Conservation (phyloP, 2,888 invertebrate species). For the Ditula angustiorana region DNA sequence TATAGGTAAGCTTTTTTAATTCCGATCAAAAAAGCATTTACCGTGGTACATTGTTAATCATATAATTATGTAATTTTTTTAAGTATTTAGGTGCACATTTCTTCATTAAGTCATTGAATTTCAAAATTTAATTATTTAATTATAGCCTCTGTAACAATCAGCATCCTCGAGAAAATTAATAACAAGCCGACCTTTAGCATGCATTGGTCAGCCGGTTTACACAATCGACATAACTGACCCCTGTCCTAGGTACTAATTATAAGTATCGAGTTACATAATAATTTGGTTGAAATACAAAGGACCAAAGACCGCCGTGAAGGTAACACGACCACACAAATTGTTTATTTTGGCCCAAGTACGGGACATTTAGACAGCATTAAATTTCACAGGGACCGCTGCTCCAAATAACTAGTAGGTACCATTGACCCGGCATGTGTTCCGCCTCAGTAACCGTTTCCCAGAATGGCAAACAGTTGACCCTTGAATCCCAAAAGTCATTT, state of each 20-base stretch:
- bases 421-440: conserved; percentile 44
- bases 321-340: conserved; percentile 51
- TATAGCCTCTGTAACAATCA: conserved; percentile 17
- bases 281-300: conserved; percentile 13
- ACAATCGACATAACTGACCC: conserved; percentile 25
- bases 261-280: conserved; percentile 28
- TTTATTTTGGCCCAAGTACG: conserved; percentile 54
- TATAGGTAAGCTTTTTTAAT: no score
- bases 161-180: conserved; percentile 5
- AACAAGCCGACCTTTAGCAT: conserved; percentile 31
- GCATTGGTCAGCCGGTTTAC: conserved; percentile 18
- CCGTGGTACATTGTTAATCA: no score
- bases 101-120: background rate
- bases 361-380: conserved; percentile 50
- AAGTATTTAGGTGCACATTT: no score
- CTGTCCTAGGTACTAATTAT: conserved; percentile 14
- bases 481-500: conserved; percentile 55
- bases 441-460: conserved; percentile 46
- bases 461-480: conserved; percentile 58
- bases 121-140: conserved; percentile 4
- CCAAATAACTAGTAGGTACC: conserved; percentile 32
- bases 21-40: no score
- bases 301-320: conserved; percentile 37
- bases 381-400: conserved; percentile 46
- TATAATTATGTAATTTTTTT: no score